Evolutionary conservation across 92 coral and sea anemone genomes (phyloP), one percentile per base, ranked within the genome.

Genomic region (Heteractis magnifica): DNA sequence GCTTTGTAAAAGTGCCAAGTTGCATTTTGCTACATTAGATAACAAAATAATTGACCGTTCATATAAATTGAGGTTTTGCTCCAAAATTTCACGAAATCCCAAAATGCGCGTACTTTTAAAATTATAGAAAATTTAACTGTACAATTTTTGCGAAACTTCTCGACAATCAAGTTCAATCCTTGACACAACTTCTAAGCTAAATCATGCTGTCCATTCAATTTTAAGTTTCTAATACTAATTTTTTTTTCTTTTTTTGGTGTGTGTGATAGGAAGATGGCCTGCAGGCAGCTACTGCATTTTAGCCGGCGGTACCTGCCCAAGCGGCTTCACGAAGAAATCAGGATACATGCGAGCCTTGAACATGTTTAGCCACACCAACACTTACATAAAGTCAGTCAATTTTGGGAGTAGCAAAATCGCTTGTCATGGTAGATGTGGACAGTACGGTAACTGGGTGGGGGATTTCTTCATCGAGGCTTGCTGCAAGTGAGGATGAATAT

Each of bases 251-350:
- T 34, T 34, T 34, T 34, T 34, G 44, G 44, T 34, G 52, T 71
- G 59, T 73, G 51, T 41, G 14, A 51, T 74, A 93, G 97, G 92
- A 51, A 75, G 83, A 52, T 93, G 97, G 97, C 97, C 97, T 48
- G 80, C 94, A 70, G 97, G 97, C 58, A 87, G 89, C 65, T 93
- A 93, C 84, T 93, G 97, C 51, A 93, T 93, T 75, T 86, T 93
- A 15, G 94, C 94, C 77, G 91, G 87, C 68, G 97, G 97, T 49
- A 8, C 82, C 51, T 93, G 97, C 78, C 97, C 97, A 73, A 18
- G 90, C 14, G 97, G 97, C 68, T 93, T 93, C 79, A 52, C 89
- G 10, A 84, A 83, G 55, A 71, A 72, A 51, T 51, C 85, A 15
- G 91, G 93, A 19, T 79, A 86, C 76, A 77, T 93, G 92, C 77